These are phyloP conservation scores for Margarornis squamiger DNA, from an alignment of 2,797 vertebrate species.

Conservation along the genomic window DNA sequence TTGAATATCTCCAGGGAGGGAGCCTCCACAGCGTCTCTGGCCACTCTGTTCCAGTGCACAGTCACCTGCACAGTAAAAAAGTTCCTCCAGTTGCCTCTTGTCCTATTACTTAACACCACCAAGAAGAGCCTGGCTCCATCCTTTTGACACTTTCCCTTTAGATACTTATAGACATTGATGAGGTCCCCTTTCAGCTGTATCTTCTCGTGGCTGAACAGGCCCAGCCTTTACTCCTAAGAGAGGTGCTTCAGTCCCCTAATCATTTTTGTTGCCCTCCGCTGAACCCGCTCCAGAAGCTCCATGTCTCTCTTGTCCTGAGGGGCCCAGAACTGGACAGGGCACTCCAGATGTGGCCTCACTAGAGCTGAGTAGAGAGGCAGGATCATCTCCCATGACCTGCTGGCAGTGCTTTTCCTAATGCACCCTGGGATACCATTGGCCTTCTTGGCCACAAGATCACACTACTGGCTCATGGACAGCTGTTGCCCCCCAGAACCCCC, in stretches of 20 bases:
- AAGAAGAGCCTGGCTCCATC: neutral
- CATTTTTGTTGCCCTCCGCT: neutral
- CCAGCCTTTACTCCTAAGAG: neutral
- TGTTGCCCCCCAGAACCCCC: neutral
- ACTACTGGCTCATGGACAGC: neutral
- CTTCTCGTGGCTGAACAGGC: neutral
- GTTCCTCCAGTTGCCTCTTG: neutral
- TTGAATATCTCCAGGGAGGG: neutral
- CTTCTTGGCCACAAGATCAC: neutral
- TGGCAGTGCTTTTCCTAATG: neutral
- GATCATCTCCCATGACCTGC: neutral
- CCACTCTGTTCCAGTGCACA: neutral
- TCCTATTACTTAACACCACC: neutral
- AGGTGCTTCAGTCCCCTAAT: neutral
- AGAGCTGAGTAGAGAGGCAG: neutral
- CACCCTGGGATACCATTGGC: neutral
- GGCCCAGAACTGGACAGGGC: neutral
- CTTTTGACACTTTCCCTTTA: neutral
- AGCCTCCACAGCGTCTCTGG: neutral
- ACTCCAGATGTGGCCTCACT: neutral
- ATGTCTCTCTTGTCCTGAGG: neutral
- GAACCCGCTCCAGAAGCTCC: neutral
- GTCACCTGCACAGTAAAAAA: neutral
- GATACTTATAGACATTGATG: neutral
- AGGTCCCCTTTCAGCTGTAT: fast-evolving